Percentiles rank a stretch among this genome's conserved stretches.
Conservation (phyloP, 1,140 invertebrate species). For the Acromyrmex heyeri region DNA sequence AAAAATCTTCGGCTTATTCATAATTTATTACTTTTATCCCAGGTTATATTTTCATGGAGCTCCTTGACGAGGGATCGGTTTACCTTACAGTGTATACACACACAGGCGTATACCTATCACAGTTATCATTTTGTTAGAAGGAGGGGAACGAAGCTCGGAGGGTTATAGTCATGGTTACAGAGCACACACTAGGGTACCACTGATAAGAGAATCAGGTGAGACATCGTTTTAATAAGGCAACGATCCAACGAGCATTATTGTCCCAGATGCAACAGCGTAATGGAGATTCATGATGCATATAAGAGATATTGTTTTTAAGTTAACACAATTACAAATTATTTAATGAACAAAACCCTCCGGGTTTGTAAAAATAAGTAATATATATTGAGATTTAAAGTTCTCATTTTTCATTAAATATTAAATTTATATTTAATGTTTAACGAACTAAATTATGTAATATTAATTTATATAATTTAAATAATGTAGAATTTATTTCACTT, state of each 20-base stretch:
- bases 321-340: not conserved
- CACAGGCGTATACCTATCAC: slow-evolving; percentile 9
- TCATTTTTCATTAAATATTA: not conserved
- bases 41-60: slow-evolving; percentile 56
- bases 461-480: not conserved
- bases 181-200: slow-evolving; percentile 79
- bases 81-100: slow-evolving; percentile 32
- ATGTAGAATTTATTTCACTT: not conserved
- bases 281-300: not conserved
- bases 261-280: slow-evolving; percentile 65
- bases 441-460: too few species aligned
- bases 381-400: not conserved
- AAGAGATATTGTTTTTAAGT: not conserved
- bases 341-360: not conserved
- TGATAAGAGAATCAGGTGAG: slow-evolving; percentile 82
- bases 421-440: not conserved
- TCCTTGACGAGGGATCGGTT: slow-evolving; percentile 53
- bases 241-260: slow-evolving; percentile 65
- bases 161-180: slow-evolving; percentile 82
- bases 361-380: slow-evolving; percentile 3
- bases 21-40: slow-evolving; percentile 36
- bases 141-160: slow-evolving; percentile 57
- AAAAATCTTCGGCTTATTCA: not conserved
- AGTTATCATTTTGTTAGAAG: slow-evolving; percentile 72
- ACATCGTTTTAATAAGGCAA: slow-evolving; percentile 68